phyloP scores from a whole-genome alignment of 1,140 invertebrate species.

The Tribolium madens region DNA sequence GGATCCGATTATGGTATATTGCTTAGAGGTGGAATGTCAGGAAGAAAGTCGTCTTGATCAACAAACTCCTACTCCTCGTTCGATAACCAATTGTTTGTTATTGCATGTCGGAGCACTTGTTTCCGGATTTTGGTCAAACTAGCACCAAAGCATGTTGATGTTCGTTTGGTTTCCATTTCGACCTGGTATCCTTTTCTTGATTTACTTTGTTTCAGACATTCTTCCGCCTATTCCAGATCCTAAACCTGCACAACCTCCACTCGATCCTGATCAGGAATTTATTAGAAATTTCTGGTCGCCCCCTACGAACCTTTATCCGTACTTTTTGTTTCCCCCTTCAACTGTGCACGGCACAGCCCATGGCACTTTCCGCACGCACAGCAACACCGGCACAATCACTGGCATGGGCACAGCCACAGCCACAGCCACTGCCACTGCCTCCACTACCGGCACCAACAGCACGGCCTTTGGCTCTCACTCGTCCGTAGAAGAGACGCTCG shows the following conservation, averaged over 20 bases:
- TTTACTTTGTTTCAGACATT: slow-evolving; percentile 71
- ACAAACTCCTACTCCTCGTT: not conserved
- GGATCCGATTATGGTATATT: not conserved
- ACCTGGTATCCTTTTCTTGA: slow-evolving; percentile 18
- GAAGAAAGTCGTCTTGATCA: slow-evolving; percentile 6
- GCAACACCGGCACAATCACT: slow-evolving; percentile 60
- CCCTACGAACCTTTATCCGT: slow-evolving; percentile 70
- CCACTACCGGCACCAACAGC: slow-evolving; percentile 62
- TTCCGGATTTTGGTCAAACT: slow-evolving; percentile 5
- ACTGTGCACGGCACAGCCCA: slow-evolving; percentile 63
- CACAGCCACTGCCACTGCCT: slow-evolving; percentile 61
- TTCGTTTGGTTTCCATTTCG: slow-evolving; percentile 1
- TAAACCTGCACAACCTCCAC: slow-evolving; percentile 70
- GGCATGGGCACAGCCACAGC: slow-evolving; percentile 56
- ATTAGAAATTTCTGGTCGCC: slow-evolving; percentile 70
- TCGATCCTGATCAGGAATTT: slow-evolving; percentile 68
- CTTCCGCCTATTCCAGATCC: slow-evolving; percentile 70
- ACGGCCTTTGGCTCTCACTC: slow-evolving; percentile 59
- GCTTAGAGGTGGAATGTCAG: slow-evolving; percentile 10
- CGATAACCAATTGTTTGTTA: slow-evolving; percentile 17
- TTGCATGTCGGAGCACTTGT: slow-evolving; percentile 25
- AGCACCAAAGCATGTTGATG: slow-evolving; percentile 22
- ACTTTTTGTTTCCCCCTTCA: slow-evolving; percentile 70
- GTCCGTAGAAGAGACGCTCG: slow-evolving; percentile 65
- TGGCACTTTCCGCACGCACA: slow-evolving; percentile 60